Percentiles rank a stretch among this genome's conserved stretches.
Conservation (phyloP, 2,797 vertebrate genomes). For the Trematomus bernacchii region DNA sequence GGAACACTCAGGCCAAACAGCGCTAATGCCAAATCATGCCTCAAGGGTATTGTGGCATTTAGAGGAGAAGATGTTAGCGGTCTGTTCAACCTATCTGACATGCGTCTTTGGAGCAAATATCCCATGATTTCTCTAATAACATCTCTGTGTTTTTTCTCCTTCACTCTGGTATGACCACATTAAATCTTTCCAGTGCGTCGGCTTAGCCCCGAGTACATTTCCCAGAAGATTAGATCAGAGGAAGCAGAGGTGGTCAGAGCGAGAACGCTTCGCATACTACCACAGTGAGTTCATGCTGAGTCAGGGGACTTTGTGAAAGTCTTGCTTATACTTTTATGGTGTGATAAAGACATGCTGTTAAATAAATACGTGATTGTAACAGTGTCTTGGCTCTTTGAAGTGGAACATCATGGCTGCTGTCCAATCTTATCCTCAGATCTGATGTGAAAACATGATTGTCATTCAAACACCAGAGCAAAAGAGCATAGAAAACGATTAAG, state of each 20-base stretch:
- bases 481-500: not conserved
- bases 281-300: slow-evolving; percentile 36
- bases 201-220: slow-evolving; percentile 60
- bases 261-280: slow-evolving; percentile 39
- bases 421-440: not conserved
- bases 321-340: not conserved
- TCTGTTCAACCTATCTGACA: slow-evolving; percentile 38
- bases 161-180: slow-evolving; percentile 48
- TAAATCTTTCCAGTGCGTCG: slow-evolving; percentile 64
- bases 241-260: slow-evolving; percentile 50
- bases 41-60: slow-evolving; percentile 51
- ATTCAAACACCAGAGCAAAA: not conserved
- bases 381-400: not conserved
- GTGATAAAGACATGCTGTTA: slow-evolving; percentile 5
- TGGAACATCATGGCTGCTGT: not conserved
- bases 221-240: slow-evolving; percentile 65
- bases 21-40: slow-evolving; percentile 54
- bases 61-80: slow-evolving; percentile 40
- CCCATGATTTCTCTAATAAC: slow-evolving; percentile 54
- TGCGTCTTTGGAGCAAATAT: slow-evolving; percentile 49
- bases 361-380: not conserved
- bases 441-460: not conserved
- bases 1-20: slow-evolving; percentile 39
- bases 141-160: slow-evolving; percentile 28
- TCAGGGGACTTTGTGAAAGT: not conserved